Evolutionary conservation across 1,140 invertebrate genomes (phyloP), one percentile per base, ranked within the genome.

Genomic region (Anastatus disparis): DNA sequence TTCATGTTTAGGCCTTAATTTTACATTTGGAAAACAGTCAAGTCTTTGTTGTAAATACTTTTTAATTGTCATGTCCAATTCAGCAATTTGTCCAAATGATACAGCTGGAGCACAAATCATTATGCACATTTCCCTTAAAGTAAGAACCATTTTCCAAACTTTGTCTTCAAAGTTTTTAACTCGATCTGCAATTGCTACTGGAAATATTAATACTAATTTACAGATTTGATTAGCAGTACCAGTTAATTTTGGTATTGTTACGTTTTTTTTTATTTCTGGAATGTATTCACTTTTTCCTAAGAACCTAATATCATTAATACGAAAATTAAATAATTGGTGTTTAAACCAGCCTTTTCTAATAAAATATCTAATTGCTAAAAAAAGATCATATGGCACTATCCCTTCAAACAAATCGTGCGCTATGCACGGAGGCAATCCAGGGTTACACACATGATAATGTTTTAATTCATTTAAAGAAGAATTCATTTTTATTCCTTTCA

Each of bases 141-240:
- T 40, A 20, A 76, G 9, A 8, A 76, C n/a, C 69, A 73, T 72
- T 64, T 63, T 61, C 75, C 75, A 75, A 1, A 68, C 50, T 53
- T 65, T 22, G 31, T 73, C 55, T 46, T 74, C 38, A 35, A 53
- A 20, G 53, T 71, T 42, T 69, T 64, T 70, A 50, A 72, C 38
- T n/a, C 8, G 2, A 52, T 50, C 65, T 29, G 26, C 22, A 44
- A 76, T 38, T 17, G 50, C 68, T 50, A 76, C 56, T 48, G 75
- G 70, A 20, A 73, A 72, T 44, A 71, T 67, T 24, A 40, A 20
- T 9, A 66, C 48, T 58, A 76, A 31, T 42, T 59, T 71, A 63
- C 24, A 58, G 13, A 72, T 42, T 46, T 46, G 59, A 20, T 24
- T 56, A 58, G 66, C 73, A 17, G 27, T 52, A 15, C 61, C 68